Percentiles rank a stretch among this genome's conserved stretches.
These are phyloP conservation scores for Xiphorhynchus elegans DNA, from an alignment of 2,113 vertebrate genomes.

Conservation along the genomic window DNA sequence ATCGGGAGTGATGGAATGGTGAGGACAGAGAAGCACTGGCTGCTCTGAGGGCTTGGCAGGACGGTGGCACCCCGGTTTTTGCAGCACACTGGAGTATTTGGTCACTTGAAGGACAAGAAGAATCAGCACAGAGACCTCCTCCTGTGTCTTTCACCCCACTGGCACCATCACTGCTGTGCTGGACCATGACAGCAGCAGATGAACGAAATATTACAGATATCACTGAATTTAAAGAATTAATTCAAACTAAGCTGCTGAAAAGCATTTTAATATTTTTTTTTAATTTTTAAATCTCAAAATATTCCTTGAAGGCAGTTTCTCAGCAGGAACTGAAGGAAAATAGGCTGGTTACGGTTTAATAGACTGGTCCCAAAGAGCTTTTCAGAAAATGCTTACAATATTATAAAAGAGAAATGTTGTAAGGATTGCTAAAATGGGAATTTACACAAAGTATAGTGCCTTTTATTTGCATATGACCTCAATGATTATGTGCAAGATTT, in stretches of 20 bases:
- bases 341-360: background rate
- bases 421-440: constrained; percentile 54
- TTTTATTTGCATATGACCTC: constrained; percentile 70
- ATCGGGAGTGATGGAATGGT: background rate
- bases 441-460: constrained; percentile 35
- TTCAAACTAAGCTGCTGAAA: background rate
- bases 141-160: background rate
- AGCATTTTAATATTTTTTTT: background rate
- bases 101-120: background rate
- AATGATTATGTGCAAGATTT: constrained; percentile 76
- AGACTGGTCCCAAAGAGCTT: constrained; percentile 14
- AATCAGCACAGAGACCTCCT: background rate
- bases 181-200: background rate
- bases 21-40: background rate
- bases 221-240: background rate
- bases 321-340: constrained; percentile 39
- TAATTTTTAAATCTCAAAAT: background rate
- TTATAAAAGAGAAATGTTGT: constrained; percentile 38
- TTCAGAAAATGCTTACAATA: constrained; percentile 21
- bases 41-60: background rate
- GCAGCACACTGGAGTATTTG: accelerated
- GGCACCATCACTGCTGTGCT: background rate
- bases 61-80: background rate
- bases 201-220: background rate
- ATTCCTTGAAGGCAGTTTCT: constrained; percentile 16